Percentiles rank a stretch among this genome's conserved stretches.
These are phyloP conservation scores for Lota lota DNA, from an alignment of 2,113 vertebrate genomes.

Conservation along the genomic window DNA sequence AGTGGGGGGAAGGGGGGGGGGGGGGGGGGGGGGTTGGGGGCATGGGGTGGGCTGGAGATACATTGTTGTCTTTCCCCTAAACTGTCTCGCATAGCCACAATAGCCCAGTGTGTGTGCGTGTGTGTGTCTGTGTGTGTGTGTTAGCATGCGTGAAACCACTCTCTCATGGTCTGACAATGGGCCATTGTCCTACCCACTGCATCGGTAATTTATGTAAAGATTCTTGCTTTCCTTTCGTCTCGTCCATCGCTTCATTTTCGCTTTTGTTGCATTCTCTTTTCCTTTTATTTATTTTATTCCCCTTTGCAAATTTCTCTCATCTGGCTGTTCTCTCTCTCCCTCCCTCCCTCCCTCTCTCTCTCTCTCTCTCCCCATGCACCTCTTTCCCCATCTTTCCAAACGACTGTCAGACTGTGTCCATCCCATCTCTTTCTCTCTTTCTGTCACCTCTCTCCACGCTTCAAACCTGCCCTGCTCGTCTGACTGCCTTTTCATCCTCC, in stretches of 20 bases:
- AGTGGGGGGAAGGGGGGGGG: conserved; percentile 7
- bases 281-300: conserved; percentile 20
- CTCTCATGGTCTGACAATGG: conserved; percentile 70
- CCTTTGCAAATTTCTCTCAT: conserved; percentile 44
- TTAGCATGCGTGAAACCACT: conserved; percentile 17
- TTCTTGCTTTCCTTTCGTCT: conserved; percentile 53
- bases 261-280: conserved; percentile 50
- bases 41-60: too few relatives aligned
- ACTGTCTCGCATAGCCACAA: conserved; percentile 59
- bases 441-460: too few relatives aligned
- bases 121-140: conserved; percentile 2
- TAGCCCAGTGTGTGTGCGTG: conserved; percentile 44
- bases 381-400: too few relatives aligned
- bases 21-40: conserved; percentile 3
- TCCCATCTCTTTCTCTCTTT: too few relatives aligned
- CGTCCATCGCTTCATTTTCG: conserved; percentile 46
- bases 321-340: conserved; percentile 33
- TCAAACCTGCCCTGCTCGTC: conserved; percentile 20
- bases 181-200: conserved; percentile 64
- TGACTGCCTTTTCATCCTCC: conserved; percentile 51
- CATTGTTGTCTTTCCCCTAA: conserved; percentile 66
- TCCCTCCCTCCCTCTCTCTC: conserved; percentile 30
- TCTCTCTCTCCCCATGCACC: not conserved
- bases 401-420: too few relatives aligned
- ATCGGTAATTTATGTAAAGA: conserved; percentile 80